Conservation (phyloP, 2,888 invertebrate species). For the Philopedon plagiatum region DNA sequence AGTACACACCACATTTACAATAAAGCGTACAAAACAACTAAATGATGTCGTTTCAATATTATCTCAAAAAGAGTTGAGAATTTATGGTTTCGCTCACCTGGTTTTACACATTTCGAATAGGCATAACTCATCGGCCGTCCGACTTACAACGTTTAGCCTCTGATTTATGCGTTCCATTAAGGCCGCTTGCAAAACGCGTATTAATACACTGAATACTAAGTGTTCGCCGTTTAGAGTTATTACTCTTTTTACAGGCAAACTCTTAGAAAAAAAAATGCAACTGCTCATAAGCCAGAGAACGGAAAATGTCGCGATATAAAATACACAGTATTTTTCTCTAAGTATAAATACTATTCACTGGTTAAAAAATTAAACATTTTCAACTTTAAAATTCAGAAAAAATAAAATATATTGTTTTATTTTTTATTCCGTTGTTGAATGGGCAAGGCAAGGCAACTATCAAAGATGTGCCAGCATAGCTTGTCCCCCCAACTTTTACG, state of each 20-base stretch:
- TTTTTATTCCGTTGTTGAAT: too few relatives aligned
- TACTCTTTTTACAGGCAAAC: constrained; percentile 32
- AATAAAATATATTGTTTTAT: too few relatives aligned
- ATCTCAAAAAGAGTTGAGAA: constrained; percentile 33
- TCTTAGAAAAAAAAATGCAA: constrained; percentile 12
- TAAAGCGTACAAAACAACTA: constrained; percentile 29
- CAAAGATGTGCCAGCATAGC: too few relatives aligned
- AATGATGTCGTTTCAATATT: constrained; percentile 39
- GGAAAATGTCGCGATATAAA: background rate
- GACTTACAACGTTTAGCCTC: constrained; percentile 50
- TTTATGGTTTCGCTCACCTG: constrained; percentile 51
- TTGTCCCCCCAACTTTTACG: too few relatives aligned
- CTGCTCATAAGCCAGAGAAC: background rate
- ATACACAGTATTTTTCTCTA: too few relatives aligned
- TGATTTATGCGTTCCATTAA: constrained; percentile 51
- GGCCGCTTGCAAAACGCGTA: constrained; percentile 43
- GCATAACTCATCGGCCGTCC: constrained; percentile 49
- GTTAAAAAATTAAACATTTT: too few relatives aligned
- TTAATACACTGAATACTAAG: constrained; percentile 43
- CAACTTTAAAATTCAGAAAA: too few relatives aligned
- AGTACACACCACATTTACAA: background rate
- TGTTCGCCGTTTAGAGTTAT: constrained; percentile 38
- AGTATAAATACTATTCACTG: too few relatives aligned
- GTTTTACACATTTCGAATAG: constrained; percentile 52
- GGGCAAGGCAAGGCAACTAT: too few relatives aligned